Evolutionary conservation across 2,113 vertebrate genomes (phyloP).

Genomic region (Daubentonia madagascariensis): DNA sequence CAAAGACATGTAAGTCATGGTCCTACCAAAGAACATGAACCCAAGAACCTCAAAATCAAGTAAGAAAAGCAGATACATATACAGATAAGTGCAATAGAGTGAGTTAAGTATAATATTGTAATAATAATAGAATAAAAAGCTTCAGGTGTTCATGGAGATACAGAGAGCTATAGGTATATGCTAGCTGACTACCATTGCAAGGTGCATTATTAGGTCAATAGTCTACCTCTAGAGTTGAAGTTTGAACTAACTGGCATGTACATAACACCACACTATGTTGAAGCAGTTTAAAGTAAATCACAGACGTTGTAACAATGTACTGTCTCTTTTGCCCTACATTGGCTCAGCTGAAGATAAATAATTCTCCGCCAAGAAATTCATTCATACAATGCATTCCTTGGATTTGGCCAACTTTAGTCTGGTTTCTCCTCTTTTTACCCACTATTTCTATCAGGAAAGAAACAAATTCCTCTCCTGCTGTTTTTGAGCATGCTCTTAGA

Average conservation of each 20-base stretch:
- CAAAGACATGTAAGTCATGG: not conserved
- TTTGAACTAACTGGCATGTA: not conserved
- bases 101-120: not conserved
- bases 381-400: not conserved
- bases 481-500: not conserved
- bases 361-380: constrained; percentile 5
- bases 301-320: not conserved
- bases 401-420: not conserved
- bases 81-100: not conserved
- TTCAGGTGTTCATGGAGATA: not conserved
- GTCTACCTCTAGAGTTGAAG: not conserved
- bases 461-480: not conserved
- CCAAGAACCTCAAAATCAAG: not conserved
- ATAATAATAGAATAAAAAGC: not conserved
- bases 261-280: not conserved
- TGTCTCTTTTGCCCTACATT: not conserved
- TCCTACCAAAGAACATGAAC: not conserved
- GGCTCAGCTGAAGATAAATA: not conserved
- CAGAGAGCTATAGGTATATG: not conserved
- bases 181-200: not conserved
- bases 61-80: not conserved
- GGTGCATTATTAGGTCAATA: not conserved
- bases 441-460: not conserved
- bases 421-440: not conserved
- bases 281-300: not conserved